Evolutionary conservation across 2,113 vertebrate genomes (phyloP).

Genomic region (Passer montanus): DNA sequence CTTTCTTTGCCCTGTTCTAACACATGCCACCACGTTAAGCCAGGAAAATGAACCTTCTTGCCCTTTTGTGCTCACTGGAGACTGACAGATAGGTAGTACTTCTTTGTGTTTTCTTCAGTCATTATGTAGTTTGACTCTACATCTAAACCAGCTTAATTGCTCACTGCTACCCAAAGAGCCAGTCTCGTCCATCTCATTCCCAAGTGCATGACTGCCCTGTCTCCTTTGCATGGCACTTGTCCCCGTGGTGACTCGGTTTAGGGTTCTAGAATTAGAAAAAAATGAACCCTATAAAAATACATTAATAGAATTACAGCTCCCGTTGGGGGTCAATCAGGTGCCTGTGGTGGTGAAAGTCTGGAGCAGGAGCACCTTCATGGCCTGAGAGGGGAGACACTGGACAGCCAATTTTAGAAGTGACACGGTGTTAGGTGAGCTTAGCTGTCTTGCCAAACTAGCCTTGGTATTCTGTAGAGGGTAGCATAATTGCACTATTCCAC

Average conservation of each 20-base stretch:
- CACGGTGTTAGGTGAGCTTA: not conserved
- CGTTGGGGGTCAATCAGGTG: not conserved
- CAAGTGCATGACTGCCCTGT: not conserved
- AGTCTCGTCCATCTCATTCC: not conserved
- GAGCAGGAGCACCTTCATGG: not conserved
- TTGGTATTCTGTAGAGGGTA: not conserved
- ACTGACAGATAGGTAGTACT: not conserved
- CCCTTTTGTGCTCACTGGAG: not conserved
- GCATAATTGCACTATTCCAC: not conserved
- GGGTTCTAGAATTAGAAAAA: not conserved
- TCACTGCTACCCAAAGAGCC: not conserved
- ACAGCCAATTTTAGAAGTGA: not conserved
- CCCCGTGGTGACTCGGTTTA: accelerated
- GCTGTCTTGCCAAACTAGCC: not conserved
- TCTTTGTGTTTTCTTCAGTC: not conserved
- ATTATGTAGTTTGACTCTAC: not conserved
- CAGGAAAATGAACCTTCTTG: not conserved
- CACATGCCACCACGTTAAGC: not conserved
- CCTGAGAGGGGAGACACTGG: not conserved
- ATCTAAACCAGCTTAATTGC: not conserved
- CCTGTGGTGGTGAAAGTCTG: not conserved
- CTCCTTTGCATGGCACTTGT: not conserved
- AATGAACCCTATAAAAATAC: not conserved
- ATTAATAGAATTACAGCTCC: not conserved
- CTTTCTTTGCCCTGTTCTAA: not conserved